These are phyloP conservation scores for Hyperoplus immaculatus DNA, from an alignment of 2,797 vertebrate species.

Conservation along the genomic window DNA sequence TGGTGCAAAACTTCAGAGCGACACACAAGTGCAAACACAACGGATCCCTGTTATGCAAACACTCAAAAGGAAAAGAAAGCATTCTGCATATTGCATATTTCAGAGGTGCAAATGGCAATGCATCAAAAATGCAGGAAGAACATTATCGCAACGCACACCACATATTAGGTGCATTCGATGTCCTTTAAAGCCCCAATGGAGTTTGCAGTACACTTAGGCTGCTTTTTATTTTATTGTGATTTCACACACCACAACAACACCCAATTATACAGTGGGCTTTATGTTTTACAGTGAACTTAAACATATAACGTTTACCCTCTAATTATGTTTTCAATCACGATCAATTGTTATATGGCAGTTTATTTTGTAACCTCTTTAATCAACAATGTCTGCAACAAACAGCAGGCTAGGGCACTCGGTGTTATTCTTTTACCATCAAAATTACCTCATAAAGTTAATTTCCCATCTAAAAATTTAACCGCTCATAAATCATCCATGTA, in stretches of 20 bases:
- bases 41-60: slow-evolving; percentile 34
- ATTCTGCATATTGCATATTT: slow-evolving; percentile 32
- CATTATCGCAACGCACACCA: background rate
- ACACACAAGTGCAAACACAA: slow-evolving; percentile 54
- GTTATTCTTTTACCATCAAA: background rate
- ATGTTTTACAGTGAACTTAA: background rate
- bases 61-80: slow-evolving; percentile 6
- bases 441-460: background rate
- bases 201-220: background rate
- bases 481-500: background rate
- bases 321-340: background rate
- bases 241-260: background rate
- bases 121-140: background rate
- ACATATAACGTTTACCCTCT: background rate
- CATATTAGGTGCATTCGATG: background rate
- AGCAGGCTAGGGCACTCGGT: background rate
- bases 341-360: background rate
- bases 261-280: background rate
- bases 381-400: background rate
- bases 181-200: background rate
- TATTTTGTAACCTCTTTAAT: background rate
- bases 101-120: slow-evolving; percentile 34
- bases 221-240: background rate
- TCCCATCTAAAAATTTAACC: background rate
- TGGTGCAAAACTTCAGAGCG: slow-evolving; percentile 55